Conservation (phyloP, 2,888 invertebrate species). For the Catocala sponsa region DNA sequence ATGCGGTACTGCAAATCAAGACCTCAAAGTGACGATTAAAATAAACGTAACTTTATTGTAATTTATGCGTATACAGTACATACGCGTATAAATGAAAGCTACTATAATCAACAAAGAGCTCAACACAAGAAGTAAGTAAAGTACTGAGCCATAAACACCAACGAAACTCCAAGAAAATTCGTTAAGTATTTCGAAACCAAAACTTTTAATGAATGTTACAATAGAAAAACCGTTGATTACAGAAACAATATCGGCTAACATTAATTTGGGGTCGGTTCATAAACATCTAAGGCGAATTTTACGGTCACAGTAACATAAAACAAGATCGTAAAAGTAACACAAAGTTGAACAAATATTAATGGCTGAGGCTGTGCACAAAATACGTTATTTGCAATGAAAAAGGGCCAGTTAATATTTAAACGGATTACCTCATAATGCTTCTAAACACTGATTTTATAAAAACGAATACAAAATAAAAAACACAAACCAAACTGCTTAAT, state of each 20-base stretch:
- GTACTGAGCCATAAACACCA: not conserved
- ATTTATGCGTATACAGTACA: too few species aligned
- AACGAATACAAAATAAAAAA: too few species aligned
- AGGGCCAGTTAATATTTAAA: not conserved
- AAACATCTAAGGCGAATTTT: constrained; percentile 66
- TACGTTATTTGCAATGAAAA: constrained; percentile 7
- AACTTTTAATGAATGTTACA: constrained; percentile 46
- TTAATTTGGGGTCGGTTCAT: constrained; percentile 62
- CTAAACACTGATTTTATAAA: too few species aligned
- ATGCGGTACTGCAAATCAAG: too few species aligned
- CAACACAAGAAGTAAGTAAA: not conserved
- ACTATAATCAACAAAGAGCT: not conserved
- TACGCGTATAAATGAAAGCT: too few species aligned
- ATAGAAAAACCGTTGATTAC: constrained; percentile 51
- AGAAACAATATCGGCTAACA: constrained; percentile 57
- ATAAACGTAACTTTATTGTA: too few species aligned
- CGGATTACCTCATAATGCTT: not conserved
- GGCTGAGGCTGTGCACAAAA: constrained; percentile 34
- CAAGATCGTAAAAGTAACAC: constrained; percentile 64
- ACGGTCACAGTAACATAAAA: constrained; percentile 66
- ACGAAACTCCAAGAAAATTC: constrained; percentile 28
- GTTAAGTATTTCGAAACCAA: constrained; percentile 23
- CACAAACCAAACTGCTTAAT: too few species aligned
- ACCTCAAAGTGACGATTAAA: too few species aligned
- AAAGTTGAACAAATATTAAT: constrained; percentile 67